Base-by-base conservation (phyloP, 2,888 invertebrate species). In the Sylvicola fuscatus region DNA sequence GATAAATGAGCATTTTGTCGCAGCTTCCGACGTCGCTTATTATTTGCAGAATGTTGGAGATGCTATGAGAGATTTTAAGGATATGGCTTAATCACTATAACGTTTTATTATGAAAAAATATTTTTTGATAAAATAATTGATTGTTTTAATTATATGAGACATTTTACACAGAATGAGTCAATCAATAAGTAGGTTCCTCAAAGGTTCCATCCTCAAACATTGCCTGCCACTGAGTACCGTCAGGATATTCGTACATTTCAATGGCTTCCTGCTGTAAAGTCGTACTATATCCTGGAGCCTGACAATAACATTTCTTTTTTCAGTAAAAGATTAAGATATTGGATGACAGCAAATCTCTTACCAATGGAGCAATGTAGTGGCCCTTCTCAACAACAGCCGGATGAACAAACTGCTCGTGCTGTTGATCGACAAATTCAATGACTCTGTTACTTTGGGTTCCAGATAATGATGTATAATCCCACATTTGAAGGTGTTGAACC, bases 401-500 rank as follows among this genome's bases (percentile, higher is more conserved):
- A 47, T 75, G 61, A 26, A 68, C 63, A 55, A 90, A 90, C 53
- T 90, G 84, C 45, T 89, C 83, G 49, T 87, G 86, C 43, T 89
- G 79, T 49, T 90, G 87, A 53, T 87, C 86, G 8, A 86, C 79
- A 54, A 76, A 89, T 56, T 92, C 90, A 21, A 84, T 70, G 48
- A 82, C 66, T 32, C 84, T 67, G 30, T 70, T 72, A 34, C 79
- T 66, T 51, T 67, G 72, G 6, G 72, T 70, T 7, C 69, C 75
- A 8, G 81, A 76, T 14, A 87, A 54, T 35, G 71, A 66, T 3
- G 80, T 66, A 57, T 68, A 89, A 57, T 90, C 87, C 78, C 86
- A 89, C 60, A 77, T 73, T 56, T 87, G 82, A 32, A 90, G 62
- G 58, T 92, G 90, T 47, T 89, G 89, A 2, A 90, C 86, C 75